Evolutionary conservation across 2,888 invertebrate genomes (phyloP).

Genomic region (Octodonta nipae): DNA sequence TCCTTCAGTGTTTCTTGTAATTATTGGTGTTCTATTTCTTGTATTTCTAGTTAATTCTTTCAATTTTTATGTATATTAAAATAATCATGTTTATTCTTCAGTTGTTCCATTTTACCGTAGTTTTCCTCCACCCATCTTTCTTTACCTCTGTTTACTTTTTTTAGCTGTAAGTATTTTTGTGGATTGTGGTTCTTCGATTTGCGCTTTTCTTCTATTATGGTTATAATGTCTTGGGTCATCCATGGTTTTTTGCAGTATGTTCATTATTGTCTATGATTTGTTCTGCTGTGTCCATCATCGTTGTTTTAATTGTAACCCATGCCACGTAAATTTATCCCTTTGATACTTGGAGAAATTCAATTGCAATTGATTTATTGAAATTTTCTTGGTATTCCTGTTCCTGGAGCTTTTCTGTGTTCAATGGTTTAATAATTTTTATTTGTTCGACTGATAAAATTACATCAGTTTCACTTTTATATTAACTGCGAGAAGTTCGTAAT

Average conservation of each 20-base stretch:
- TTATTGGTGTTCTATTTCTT: background rate
- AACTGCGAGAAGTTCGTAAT: background rate
- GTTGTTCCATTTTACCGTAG: background rate
- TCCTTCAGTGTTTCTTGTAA: background rate
- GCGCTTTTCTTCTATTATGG: background rate
- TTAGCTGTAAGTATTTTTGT: background rate
- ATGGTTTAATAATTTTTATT: background rate
- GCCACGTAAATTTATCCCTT: too few species aligned
- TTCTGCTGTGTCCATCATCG: too few species aligned
- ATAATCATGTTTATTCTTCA: slow-evolving; percentile 1
- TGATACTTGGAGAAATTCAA: background rate
- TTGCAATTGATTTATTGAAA: background rate
- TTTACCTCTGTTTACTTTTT: background rate
- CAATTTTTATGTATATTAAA: slow-evolving; percentile 1
- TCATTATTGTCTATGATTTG: too few species aligned
- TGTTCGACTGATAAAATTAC: too few species aligned
- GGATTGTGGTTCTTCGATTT: background rate
- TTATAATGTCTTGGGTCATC: background rate
- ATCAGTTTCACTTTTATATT: too few species aligned
- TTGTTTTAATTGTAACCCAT: too few species aligned
- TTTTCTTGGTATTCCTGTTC: background rate
- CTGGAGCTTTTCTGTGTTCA: background rate
- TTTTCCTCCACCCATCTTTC: background rate
- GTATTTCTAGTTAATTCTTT: background rate
- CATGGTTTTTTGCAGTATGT: too few species aligned